phyloP scores from a whole-genome alignment of 2,797 vertebrate species.

The Amniataba percoides region DNA sequence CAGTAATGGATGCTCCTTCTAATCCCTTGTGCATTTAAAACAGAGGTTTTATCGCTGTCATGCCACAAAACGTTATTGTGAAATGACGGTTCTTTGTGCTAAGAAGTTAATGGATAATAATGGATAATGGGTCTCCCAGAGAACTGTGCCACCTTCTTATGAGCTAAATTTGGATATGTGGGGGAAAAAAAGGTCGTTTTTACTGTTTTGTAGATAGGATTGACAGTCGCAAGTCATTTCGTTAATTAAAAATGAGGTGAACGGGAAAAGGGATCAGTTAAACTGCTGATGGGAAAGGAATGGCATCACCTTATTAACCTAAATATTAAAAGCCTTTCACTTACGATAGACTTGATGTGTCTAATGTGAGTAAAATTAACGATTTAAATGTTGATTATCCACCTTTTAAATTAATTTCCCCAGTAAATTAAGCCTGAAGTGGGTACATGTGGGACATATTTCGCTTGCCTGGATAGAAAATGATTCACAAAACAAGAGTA shows the following conservation, averaged over 20 bases:
- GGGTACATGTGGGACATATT: slow-evolving; percentile 1
- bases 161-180: not conserved
- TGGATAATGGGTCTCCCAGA: not conserved
- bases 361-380: slow-evolving; percentile 19
- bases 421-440: not conserved
- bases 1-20: slow-evolving; percentile 53
- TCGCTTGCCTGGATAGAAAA: not conserved
- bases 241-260: slow-evolving; percentile 56
- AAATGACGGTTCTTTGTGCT: slow-evolving; percentile 22
- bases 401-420: slow-evolving; percentile 9
- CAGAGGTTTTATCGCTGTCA: slow-evolving; percentile 43
- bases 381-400: slow-evolving; percentile 14
- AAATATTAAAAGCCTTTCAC: slow-evolving; percentile 44
- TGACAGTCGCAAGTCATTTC: slow-evolving; percentile 26
- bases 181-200: not conserved
- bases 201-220: not conserved
- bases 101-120: slow-evolving; percentile 1
- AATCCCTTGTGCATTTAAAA: slow-evolving; percentile 52
- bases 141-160: not conserved
- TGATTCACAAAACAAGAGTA: not conserved
- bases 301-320: slow-evolving; percentile 54
- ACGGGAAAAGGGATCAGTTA: slow-evolving; percentile 22
- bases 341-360: not conserved
- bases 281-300: slow-evolving; percentile 13
- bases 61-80: slow-evolving; percentile 9